Percentiles rank a stretch among this genome's conserved stretches.
phyloP scores from a whole-genome alignment of 1,140 invertebrate genomes.

The Aphaenogaster ashmeadi region DNA sequence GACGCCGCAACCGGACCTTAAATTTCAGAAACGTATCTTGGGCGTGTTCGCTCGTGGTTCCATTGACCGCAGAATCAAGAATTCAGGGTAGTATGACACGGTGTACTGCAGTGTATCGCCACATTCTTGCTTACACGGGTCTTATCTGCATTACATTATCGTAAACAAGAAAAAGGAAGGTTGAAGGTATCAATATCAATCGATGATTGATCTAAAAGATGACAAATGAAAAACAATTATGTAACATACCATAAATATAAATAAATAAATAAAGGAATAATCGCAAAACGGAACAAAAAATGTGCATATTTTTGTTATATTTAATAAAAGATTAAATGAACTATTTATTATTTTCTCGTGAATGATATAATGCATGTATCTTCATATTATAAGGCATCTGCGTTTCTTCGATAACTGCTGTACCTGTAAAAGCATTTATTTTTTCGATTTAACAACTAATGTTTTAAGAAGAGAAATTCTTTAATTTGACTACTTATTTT shows the following conservation, averaged over 20 bases:
- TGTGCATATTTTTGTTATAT: constrained; percentile 5
- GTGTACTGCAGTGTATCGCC: neutral
- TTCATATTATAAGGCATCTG: neutral
- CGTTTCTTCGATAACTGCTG: neutral
- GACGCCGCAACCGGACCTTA: constrained; percentile 44
- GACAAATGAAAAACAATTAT: neutral
- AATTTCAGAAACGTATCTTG: constrained; percentile 54
- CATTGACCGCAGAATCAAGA: constrained; percentile 29
- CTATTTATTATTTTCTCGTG: neutral
- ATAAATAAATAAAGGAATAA: neutral
- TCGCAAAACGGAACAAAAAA: neutral
- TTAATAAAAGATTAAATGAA: neutral
- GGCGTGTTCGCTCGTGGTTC: neutral
- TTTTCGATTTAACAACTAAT: neutral
- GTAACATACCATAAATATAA: neutral
- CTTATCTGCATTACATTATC: neutral
- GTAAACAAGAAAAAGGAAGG: neutral
- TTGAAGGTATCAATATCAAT: neutral
- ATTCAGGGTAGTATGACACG: constrained; percentile 34
- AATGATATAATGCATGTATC: neutral
- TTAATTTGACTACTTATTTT: constrained; percentile 24
- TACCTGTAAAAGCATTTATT: constrained; percentile 20
- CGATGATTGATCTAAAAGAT: neutral
- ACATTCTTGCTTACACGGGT: constrained; percentile 3
- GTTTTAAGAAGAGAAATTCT: neutral